Evolutionary conservation across 2,888 invertebrate genomes (phyloP).

Genomic region (Lasioglossum pauxillum): DNA sequence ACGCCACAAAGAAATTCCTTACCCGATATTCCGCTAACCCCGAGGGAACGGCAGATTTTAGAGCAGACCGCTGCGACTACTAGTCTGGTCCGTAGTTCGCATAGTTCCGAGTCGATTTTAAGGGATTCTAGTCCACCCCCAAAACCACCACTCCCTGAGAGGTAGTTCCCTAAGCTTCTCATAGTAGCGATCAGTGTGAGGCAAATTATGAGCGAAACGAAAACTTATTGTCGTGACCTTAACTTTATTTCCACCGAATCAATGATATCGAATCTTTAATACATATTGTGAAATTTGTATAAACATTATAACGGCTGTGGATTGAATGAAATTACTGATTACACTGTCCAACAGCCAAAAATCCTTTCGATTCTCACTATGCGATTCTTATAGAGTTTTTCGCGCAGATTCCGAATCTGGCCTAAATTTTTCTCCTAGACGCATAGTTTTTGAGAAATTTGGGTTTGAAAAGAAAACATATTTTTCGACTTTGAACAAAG

Average conservation of each 20-base stretch:
- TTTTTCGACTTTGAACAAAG: no score
- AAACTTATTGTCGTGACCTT: no score
- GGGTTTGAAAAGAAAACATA: no score
- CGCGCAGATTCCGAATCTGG: no score
- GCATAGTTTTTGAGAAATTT: no score
- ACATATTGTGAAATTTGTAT: no score
- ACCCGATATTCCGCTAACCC: conserved; percentile 93
- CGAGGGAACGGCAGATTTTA: conserved; percentile 90
- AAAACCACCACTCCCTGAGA: conserved; percentile 94
- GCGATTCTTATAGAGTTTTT: no score
- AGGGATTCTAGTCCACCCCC: conserved; percentile 91
- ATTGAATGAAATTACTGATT: no score
- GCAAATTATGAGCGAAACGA: neutral
- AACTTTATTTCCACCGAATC: neutral
- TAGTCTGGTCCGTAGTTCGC: conserved; percentile 90
- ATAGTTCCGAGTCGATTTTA: conserved; percentile 93
- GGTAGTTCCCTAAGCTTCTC: conserved; percentile 84
- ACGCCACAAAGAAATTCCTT: conserved; percentile 88
- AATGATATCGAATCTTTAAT: neutral
- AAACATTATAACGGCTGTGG: no score
- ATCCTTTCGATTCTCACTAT: no score
- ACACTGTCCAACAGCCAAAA: no score
- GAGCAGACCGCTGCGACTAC: conserved; percentile 86
- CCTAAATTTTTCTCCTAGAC: no score
- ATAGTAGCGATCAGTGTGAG: conserved; percentile 6